These are phyloP conservation scores for Neoseiulus cucumeris DNA, from an alignment of 1,140 invertebrate genomes.

Conservation along the genomic window DNA sequence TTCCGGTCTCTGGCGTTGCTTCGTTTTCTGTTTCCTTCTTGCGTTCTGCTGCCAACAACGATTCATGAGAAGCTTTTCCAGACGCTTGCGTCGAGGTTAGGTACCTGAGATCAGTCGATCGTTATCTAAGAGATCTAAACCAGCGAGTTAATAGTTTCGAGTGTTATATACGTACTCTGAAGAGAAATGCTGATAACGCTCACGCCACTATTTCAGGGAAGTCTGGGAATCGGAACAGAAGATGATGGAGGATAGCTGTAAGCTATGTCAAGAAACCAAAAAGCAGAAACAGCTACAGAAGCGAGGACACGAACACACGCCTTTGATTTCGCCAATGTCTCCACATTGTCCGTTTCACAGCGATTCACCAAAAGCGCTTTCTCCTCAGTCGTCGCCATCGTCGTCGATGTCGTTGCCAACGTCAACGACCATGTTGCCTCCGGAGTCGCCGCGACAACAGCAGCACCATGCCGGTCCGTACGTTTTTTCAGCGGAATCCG, in stretches of 20 bases:
- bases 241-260: not conserved
- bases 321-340: no score
- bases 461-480: not conserved
- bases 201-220: not conserved
- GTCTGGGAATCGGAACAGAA: slow-evolving; percentile 5
- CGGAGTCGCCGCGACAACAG: not conserved
- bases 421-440: not conserved
- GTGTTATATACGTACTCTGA: no score
- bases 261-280: not conserved
- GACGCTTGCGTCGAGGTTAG: no score
- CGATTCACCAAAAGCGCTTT: not conserved
- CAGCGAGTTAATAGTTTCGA: no score
- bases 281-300: slow-evolving; percentile 3
- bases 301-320: not conserved
- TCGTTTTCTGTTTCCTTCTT: no score
- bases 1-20: no score
- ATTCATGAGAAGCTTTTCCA: no score
- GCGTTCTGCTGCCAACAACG: no score
- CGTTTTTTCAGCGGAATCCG: not conserved
- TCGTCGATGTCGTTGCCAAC: not conserved
- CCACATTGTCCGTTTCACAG: no score
- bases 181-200: no score
- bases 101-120: no score
- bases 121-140: no score
- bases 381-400: not conserved